Evolutionary conservation across 2,888 invertebrate species (phyloP), one percentile per base, ranked within the genome.

Genomic region (Alsophila aescularia): DNA sequence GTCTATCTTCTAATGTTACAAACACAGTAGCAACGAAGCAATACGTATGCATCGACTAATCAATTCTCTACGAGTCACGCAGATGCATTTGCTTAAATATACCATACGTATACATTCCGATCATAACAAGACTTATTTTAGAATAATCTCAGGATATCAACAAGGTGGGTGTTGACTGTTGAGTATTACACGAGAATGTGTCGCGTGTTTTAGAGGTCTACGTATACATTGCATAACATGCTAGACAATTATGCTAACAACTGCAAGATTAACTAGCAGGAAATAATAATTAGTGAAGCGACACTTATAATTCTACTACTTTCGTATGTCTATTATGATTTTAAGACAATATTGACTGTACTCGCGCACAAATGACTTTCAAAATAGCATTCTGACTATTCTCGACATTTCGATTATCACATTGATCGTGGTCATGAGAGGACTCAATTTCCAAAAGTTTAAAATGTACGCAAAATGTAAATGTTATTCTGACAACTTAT

Each of bases 71-170:
- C 59, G 63, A 67, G 66, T 42, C 69, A 67, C 67, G 67, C 62
- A 70, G 67, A 68, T 68, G 56, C 67, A 75, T 81, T 81, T 79
- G 73, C 77, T 69, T 79, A 78, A 81, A 79, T 72, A 79, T 70
- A 62, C 77, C 66, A 77, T 75, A 74, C 68, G 67, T 75, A 78
- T 61, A 68, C 75, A 76, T 75, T 75, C 74, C 71, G 73, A 74
- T 73, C 76, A 74, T 73, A 75, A 73, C 69, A 72, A 63, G 67
- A 64, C 62, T 75, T 69, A 76, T 74, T 73, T 72, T 75, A 60
- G 35, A 40, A 55, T 45, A 48, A 44, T 55, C 39, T 14, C 43
- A 60, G 40, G 18, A 52, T 8, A 47, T 56, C 37, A 14, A 51
- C 40, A 44, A 39, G 61, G 59, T 62, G 54, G 54, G 41, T 43